These are phyloP conservation scores for Portevinia maculata DNA, from an alignment of 2,888 invertebrate genomes.

Conservation along the genomic window DNA sequence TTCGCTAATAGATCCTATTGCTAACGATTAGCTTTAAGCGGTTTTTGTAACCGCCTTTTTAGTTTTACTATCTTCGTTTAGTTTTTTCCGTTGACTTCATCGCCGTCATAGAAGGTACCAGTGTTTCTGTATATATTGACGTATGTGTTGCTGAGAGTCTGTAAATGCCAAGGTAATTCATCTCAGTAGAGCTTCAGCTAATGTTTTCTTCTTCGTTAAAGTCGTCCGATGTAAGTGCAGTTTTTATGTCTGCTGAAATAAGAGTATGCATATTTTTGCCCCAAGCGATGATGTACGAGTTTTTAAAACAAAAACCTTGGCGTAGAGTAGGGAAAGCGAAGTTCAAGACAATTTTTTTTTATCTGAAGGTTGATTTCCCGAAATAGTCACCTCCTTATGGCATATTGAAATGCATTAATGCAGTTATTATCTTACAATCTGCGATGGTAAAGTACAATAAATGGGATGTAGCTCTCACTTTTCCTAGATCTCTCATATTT, in stretches of 20 bases:
- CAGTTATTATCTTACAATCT: constrained; percentile 1
- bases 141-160: constrained; percentile 34
- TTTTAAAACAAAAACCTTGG: constrained; percentile 19
- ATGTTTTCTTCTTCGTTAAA: constrained; percentile 4
- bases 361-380: constrained; percentile 56
- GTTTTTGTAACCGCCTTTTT: constrained; percentile 22
- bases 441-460: background rate
- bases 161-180: constrained; percentile 72
- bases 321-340: constrained; percentile 53
- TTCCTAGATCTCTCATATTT: background rate
- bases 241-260: constrained; percentile 5
- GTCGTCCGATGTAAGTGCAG: constrained; percentile 32
- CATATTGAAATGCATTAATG: background rate
- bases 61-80: constrained; percentile 7
- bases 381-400: constrained; percentile 8
- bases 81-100: constrained; percentile 27
- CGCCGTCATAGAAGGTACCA: constrained; percentile 22
- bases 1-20: constrained; percentile 63
- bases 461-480: background rate
- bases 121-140: too few relatives aligned
- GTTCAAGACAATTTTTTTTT: constrained; percentile 54
- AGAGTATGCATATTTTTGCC: constrained; percentile 24
- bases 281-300: constrained; percentile 44
- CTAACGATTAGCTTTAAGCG: constrained; percentile 45
- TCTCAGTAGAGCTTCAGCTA: constrained; percentile 19